A percentile compares a stretch with the other conserved stretches of the same genome.
Evolutionary conservation across 2,888 invertebrate species (phyloP).

Genomic region (Spatulosminthurus flaviceps): DNA sequence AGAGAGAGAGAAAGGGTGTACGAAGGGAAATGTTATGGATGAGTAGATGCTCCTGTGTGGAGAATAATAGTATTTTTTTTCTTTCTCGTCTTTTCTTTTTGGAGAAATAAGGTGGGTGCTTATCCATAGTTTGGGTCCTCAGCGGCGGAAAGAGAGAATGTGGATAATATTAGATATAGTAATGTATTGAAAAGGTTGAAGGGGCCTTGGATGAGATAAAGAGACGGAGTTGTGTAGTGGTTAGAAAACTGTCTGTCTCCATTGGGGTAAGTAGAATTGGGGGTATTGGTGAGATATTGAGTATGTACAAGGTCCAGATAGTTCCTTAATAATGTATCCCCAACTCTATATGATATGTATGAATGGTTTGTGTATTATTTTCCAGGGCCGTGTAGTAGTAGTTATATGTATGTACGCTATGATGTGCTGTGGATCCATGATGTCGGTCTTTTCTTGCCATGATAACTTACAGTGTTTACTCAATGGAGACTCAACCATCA

Average conservation of each 20-base stretch:
- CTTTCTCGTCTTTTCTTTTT: neutral
- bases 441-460: constrained; percentile 41
- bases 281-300: no score
- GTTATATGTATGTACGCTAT: neutral
- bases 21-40: neutral
- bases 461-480: constrained; percentile 44
- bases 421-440: constrained; percentile 4
- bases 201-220: constrained; percentile 2
- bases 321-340: no score
- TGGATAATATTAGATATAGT: no score
- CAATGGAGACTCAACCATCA: constrained; percentile 43
- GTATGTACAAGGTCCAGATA: no score
- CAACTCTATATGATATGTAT: no score
- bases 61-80: neutral
- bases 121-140: neutral
- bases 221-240: neutral
- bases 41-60: neutral
- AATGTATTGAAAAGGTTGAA: neutral
- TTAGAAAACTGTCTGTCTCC: neutral
- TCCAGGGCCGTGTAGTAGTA: neutral
- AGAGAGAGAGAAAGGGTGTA: neutral
- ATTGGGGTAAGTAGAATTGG: no score
- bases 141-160: no score
- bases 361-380: no score
- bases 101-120: neutral